These are phyloP conservation scores for Erythrolamprus reginae DNA, from an alignment of 2,113 vertebrate genomes.

Conservation along the genomic window DNA sequence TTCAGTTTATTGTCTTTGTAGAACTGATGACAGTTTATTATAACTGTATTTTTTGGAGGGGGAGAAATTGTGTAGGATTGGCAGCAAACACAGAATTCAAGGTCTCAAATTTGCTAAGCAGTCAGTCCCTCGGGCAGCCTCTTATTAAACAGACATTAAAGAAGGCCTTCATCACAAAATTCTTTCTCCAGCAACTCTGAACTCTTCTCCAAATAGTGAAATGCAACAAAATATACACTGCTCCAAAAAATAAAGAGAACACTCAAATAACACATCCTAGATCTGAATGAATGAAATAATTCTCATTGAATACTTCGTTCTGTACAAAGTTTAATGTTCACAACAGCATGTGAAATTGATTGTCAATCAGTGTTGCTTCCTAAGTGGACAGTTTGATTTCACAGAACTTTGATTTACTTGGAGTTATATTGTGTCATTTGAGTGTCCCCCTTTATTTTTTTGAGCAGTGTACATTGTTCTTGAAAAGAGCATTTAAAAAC, in stretches of 20 bases:
- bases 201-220: neutral
- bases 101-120: neutral
- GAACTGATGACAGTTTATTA: neutral
- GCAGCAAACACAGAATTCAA: neutral
- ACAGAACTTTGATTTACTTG: no score
- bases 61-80: neutral
- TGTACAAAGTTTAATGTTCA: no score
- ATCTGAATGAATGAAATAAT: no score
- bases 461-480: no score
- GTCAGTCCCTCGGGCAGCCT: neutral
- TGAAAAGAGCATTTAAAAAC: neutral
- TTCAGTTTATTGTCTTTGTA: neutral
- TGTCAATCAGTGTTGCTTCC: no score
- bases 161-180: neutral
- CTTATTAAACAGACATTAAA: neutral
- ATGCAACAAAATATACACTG: neutral
- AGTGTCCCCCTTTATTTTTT: no score
- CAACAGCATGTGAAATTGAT: no score
- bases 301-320: no score
- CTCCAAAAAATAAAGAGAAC: no score
- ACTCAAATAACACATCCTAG: no score
- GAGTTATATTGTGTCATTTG: no score
- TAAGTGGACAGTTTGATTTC: no score
- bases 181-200: neutral
- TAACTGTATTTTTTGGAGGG: neutral